These are phyloP conservation scores for Percopsis transmontana DNA, from an alignment of 2,113 vertebrate species.

Conservation along the genomic window DNA sequence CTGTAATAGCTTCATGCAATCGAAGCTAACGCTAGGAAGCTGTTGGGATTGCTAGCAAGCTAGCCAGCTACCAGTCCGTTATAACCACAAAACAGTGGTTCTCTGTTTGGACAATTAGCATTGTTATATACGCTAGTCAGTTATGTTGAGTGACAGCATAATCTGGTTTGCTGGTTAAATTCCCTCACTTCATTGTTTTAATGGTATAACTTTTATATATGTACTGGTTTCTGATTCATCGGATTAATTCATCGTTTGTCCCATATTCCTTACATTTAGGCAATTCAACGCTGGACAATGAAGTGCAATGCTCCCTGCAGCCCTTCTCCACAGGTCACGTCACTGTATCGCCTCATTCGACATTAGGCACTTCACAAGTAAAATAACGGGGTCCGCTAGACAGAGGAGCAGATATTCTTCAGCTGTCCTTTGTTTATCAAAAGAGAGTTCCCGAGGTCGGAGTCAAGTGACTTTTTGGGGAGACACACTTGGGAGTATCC, in stretches of 20 bases:
- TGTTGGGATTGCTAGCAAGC: constrained; percentile 3
- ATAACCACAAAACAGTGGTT: constrained; percentile 22
- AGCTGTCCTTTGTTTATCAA: neutral
- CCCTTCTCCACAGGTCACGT: neutral
- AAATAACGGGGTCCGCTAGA: neutral
- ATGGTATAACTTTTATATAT: neutral
- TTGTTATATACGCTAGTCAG: neutral
- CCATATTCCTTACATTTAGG: neutral
- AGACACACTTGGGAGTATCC: neutral
- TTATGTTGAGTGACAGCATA: no score
- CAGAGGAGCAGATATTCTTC: neutral
- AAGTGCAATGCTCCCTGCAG: neutral
- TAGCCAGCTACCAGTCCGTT: constrained; percentile 48
- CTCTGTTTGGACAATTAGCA: neutral
- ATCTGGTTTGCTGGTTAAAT: no score
- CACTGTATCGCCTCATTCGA: neutral
- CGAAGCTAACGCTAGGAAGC: constrained; percentile 20
- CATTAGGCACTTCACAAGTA: constrained; percentile 21
- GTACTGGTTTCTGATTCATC: neutral
- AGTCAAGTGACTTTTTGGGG: neutral
- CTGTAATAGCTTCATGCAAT: neutral
- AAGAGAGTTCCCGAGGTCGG: neutral
- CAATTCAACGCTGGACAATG: constrained; percentile 24
- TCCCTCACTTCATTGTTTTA: no score
- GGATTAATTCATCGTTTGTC: neutral